A percentile compares a stretch with the other conserved stretches of the same genome.
Conservation (phyloP, 2,113 vertebrate genomes). For the Speoplatyrhinus poulsoni region DNA sequence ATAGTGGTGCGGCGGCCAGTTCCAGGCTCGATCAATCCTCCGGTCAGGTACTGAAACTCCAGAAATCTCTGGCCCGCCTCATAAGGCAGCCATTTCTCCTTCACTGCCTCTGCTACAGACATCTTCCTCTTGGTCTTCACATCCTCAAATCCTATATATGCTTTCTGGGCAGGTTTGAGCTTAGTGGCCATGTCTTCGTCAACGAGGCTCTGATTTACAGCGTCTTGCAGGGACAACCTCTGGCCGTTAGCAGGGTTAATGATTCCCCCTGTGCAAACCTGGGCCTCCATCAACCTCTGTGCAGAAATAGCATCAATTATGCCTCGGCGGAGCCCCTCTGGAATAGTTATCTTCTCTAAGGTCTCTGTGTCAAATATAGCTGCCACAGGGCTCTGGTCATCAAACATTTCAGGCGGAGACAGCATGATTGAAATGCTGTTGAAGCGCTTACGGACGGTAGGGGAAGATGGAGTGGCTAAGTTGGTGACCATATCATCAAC, state of each 20-base stretch:
- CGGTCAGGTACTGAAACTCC: constrained; percentile 94
- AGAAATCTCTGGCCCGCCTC: constrained; percentile 96
- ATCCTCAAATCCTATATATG: constrained; percentile 91
- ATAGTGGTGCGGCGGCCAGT: constrained; percentile 80
- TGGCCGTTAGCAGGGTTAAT: constrained; percentile 88
- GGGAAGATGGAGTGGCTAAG: constrained; percentile 70
- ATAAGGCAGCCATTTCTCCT: constrained; percentile 93
- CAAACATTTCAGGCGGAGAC: constrained; percentile 84
- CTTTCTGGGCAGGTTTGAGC: constrained; percentile 94
- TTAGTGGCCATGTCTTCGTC: constrained; percentile 89
- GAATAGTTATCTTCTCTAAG: constrained; percentile 92
- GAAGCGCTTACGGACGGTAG: constrained; percentile 75
- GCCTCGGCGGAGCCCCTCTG: constrained; percentile 85
- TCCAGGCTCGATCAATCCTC: constrained; percentile 90
- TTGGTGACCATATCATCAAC: constrained; percentile 72
- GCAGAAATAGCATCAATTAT: constrained; percentile 93
- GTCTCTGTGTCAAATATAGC: constrained; percentile 97
- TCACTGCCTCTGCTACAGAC: constrained; percentile 94
- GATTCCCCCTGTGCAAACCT: constrained; percentile 92
- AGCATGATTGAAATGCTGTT: constrained; percentile 78
- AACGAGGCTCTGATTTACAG: constrained; percentile 83
- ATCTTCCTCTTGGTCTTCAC: constrained; percentile 90
- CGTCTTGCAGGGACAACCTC: constrained; percentile 87
- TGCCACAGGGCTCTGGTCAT: constrained; percentile 89
- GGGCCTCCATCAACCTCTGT: constrained; percentile 92